These are phyloP conservation scores for Liodrosophila aerea DNA, from an alignment of 2,888 invertebrate genomes.

Conservation along the genomic window DNA sequence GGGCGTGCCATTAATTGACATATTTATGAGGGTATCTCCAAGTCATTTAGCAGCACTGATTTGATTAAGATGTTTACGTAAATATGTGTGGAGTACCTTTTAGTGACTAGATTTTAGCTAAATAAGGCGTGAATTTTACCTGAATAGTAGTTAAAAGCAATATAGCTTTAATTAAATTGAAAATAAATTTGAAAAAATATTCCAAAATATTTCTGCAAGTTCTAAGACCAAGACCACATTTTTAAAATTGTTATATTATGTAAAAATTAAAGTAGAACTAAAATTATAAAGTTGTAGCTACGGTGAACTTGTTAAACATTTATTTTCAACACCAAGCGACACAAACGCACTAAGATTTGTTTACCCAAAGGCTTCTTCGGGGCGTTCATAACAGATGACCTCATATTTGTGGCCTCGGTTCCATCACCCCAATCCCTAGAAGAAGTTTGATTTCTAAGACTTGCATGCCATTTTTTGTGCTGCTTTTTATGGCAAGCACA, in stretches of 20 bases:
- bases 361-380: constrained; percentile 71
- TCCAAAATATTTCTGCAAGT: too few relatives aligned
- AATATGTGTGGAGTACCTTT: constrained; percentile 16
- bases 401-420: constrained; percentile 70
- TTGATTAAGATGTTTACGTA: constrained; percentile 59
- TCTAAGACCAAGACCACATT: too few relatives aligned
- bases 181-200: too few relatives aligned
- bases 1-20: constrained; percentile 73
- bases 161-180: too few relatives aligned
- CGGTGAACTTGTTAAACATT: too few relatives aligned
- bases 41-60: constrained; percentile 54
- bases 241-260: background rate
- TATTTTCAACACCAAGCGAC: background rate
- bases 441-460: constrained; percentile 77
- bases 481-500: constrained; percentile 80
- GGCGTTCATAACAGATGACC: constrained; percentile 80
- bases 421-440: constrained; percentile 2
- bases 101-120: too few relatives aligned
- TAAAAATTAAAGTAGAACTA: too few relatives aligned
- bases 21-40: constrained; percentile 75
- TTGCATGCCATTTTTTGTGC: constrained; percentile 30
- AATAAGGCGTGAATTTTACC: too few relatives aligned
- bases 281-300: too few relatives aligned
- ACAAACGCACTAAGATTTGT: constrained; percentile 59
- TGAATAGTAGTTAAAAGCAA: too few relatives aligned